Conservation (phyloP, 2,113 vertebrate genomes). For the Phylloscopus trochiloides region DNA sequence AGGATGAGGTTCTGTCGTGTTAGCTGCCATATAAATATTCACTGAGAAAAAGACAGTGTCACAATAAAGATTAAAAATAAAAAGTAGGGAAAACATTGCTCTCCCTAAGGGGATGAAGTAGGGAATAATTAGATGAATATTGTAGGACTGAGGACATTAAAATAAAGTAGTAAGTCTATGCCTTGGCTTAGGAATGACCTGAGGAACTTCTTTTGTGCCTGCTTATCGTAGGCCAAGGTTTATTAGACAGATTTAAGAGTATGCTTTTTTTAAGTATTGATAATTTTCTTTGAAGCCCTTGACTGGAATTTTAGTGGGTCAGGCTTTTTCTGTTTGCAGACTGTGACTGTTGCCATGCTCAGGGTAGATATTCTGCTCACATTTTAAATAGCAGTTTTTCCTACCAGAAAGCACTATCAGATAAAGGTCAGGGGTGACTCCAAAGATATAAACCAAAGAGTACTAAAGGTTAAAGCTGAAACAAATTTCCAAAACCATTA, state of each 20-base stretch:
- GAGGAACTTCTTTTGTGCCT: neutral
- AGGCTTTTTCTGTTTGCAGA: neutral
- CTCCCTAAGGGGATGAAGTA: neutral
- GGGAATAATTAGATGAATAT: neutral
- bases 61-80: neutral
- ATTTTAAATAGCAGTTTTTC: neutral
- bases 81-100: neutral
- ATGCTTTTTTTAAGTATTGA: neutral
- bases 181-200: neutral
- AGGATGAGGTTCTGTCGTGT: rapidly evolving
- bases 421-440: neutral
- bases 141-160: neutral
- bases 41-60: neutral
- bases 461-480: neutral
- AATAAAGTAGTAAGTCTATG: neutral
- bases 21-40: neutral
- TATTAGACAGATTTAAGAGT: neutral
- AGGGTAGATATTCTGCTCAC: neutral
- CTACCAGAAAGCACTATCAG: neutral
- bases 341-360: neutral
- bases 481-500: neutral
- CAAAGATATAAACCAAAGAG: neutral
- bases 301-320: neutral
- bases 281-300: neutral
- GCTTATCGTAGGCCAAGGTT: neutral